Evolutionary conservation across 2,113 vertebrate species (phyloP), one percentile per base, ranked within the genome.

Genomic region (Pardalotus punctatus): DNA sequence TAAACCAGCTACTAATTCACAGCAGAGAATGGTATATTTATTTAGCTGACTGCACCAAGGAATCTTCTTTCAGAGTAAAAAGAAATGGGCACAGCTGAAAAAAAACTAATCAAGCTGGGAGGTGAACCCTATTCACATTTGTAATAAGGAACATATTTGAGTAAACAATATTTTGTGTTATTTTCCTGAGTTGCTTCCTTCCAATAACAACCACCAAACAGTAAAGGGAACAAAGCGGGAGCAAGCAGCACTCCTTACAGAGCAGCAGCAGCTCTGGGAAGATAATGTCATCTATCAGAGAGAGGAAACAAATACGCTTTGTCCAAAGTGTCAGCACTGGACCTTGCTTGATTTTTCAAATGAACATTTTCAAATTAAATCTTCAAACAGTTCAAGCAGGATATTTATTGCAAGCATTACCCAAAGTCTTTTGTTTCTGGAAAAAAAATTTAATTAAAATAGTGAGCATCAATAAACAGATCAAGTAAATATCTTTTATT

Each of bases 281-380:
- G 89, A 86, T 71, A 67, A 23, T 9, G 40, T 17, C 78, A 83
- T 77, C 54, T 81, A 31, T 88, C 77, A 62, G 36, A 72, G 38
- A 74, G 21, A 64, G 8, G 62, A 94, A 89, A 90, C 29, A 51
- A 65, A 88, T 47, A 54, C 1, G 2, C 7, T 90, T 82, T 66
- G 77, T 92, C 65, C 67, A 60, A 83, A 89, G 50, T 76, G 58
- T 60, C 81, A 81, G 33, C 33, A 28, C 33, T 54, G 27, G 70
- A 88, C 66, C 31, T 90, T 67, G 29, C 40, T 60, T 82, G 92
- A 82, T 87, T 95, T 93, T 94, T 93, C 84, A 91, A 89, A 70
- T 38, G 2, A 92, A 62, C 79, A 45, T 91, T 95, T 94, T 94
- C 43, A 48, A 94, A 79, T 74, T 79, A 79, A 56, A 43, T 76